Percentiles rank a stretch among this genome's conserved stretches.
Evolutionary conservation across 2,888 invertebrate species (phyloP).

Genomic region (Labia minor): DNA sequence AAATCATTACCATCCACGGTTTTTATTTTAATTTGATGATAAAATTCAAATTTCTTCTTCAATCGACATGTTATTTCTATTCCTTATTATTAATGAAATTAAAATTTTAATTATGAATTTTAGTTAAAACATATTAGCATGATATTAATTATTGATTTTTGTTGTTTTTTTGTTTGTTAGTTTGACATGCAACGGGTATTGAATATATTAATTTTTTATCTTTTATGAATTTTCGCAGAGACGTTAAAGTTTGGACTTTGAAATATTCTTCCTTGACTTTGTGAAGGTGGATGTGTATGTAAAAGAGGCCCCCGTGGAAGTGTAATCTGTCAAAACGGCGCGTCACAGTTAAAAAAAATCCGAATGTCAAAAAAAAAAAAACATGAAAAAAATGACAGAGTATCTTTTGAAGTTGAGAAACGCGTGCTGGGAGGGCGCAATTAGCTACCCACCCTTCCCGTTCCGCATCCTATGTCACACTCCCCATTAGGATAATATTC

Average conservation of each 20-base stretch:
- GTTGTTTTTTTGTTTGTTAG: too few relatives aligned
- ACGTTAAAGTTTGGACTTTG: neutral
- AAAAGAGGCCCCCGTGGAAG: neutral
- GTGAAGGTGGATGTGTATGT: neutral
- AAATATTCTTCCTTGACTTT: neutral
- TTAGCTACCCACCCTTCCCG: neutral
- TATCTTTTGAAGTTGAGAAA: conserved; percentile 1
- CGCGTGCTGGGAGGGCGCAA: neutral
- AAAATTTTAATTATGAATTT: too few relatives aligned
- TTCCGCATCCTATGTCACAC: too few relatives aligned
- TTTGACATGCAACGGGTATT: too few relatives aligned
- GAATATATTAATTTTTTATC: neutral
- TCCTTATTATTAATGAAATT: too few relatives aligned
- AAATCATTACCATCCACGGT: too few relatives aligned
- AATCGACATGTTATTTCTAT: too few relatives aligned
- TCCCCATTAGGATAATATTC: neutral
- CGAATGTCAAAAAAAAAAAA: neutral
- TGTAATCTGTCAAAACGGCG: conserved; percentile 13
- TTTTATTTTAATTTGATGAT: too few relatives aligned
- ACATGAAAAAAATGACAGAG: neutral
- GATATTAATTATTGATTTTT: too few relatives aligned
- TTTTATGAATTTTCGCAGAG: conserved; percentile 7
- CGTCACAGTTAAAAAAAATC: neutral
- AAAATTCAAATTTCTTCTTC: too few relatives aligned
- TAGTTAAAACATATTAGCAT: too few relatives aligned